These are phyloP conservation scores for Lucilia cuprina DNA, from an alignment of 1,140 invertebrate genomes.

Conservation along the genomic window DNA sequence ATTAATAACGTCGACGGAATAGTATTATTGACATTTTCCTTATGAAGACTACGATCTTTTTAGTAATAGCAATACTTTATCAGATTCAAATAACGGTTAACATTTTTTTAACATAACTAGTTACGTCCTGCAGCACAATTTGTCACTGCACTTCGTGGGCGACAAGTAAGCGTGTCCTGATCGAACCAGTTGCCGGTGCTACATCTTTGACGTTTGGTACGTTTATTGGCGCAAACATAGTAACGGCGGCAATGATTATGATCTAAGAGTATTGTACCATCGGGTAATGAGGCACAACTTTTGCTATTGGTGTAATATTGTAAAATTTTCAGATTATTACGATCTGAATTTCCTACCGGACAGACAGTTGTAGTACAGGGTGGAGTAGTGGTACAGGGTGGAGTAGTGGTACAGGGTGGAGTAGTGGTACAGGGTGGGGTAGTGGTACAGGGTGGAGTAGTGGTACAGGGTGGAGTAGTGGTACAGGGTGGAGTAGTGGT, in stretches of 20 bases:
- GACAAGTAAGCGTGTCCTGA: not conserved
- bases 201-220: not conserved
- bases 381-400: not conserved
- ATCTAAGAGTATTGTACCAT: constrained; percentile 16
- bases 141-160: not conserved
- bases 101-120: not conserved
- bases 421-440: not conserved
- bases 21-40: too few species aligned
- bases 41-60: too few species aligned
- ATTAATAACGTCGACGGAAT: too few species aligned
- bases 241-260: constrained; percentile 8
- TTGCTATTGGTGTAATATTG: not conserved
- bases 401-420: not conserved
- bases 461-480: not conserved
- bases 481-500: not conserved
- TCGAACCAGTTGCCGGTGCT: not conserved
- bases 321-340: not conserved
- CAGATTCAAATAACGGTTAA: too few species aligned
- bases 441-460: not conserved
- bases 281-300: not conserved
- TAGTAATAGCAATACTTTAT: too few species aligned
- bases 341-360: not conserved
- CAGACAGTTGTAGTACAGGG: not conserved
- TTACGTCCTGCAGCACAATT: constrained; percentile 3
- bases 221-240: not conserved